Evolutionary conservation across 2,888 invertebrate species (phyloP).

Genomic region (Clepsis dumicolana): DNA sequence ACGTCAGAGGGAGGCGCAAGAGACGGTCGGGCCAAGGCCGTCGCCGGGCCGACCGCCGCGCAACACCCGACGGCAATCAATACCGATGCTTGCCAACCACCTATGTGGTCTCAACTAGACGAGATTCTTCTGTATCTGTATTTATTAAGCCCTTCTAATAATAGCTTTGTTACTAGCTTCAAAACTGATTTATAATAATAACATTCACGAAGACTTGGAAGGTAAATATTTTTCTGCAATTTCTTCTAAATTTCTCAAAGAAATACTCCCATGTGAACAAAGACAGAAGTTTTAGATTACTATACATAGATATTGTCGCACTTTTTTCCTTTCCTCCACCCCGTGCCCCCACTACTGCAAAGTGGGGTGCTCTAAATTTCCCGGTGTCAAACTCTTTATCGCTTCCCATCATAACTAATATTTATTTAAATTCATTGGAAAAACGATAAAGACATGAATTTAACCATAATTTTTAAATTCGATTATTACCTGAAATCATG

Average conservation of each 20-base stretch:
- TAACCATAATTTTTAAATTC: too few relatives aligned
- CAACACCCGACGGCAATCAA: slow-evolving; percentile 79
- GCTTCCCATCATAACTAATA: not conserved
- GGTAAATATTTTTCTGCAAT: too few relatives aligned
- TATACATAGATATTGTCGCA: too few relatives aligned
- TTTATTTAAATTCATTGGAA: not conserved
- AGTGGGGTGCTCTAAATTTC: slow-evolving; percentile 12
- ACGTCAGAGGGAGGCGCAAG: slow-evolving; percentile 69
- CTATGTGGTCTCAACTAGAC: slow-evolving; percentile 44
- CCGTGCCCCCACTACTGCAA: not conserved
- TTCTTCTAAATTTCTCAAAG: slow-evolving; percentile 7
- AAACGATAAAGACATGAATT: too few relatives aligned
- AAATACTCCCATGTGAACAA: not conserved
- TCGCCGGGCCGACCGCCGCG: slow-evolving; percentile 82
- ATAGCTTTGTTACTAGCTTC: not conserved
- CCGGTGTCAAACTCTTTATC: slow-evolving; percentile 10
- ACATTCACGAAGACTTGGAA: too few relatives aligned
- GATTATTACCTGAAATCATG: not conserved
- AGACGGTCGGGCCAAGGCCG: slow-evolving; percentile 81
- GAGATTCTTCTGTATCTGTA: not conserved
- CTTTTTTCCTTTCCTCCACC: not conserved
- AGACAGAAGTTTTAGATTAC: not conserved
- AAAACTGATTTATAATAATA: not conserved
- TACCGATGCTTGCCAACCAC: slow-evolving; percentile 53
- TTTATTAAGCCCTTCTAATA: not conserved